Evolutionary conservation across 2,888 invertebrate genomes (phyloP).

Genomic region (Philereme transversata): DNA sequence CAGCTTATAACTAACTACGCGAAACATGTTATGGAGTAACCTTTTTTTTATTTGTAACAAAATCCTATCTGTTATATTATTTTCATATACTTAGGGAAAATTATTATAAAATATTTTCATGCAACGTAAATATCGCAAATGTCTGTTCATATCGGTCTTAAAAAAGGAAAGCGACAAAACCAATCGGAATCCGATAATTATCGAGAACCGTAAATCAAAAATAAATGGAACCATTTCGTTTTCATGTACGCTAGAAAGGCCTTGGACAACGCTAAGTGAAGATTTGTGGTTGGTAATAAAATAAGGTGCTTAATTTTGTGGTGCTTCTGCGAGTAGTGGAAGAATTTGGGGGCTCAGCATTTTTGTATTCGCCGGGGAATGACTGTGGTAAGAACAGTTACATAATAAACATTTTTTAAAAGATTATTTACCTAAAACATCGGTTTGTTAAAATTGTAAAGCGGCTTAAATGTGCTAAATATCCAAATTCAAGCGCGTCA

Average conservation of each 20-base stretch:
- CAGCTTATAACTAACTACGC: too few relatives aligned
- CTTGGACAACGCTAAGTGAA: constrained; percentile 61
- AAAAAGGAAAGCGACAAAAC: constrained; percentile 46
- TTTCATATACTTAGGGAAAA: constrained; percentile 14
- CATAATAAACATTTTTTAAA: too few relatives aligned
- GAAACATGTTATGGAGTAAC: neutral
- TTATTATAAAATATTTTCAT: constrained; percentile 19
- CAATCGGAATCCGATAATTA: constrained; percentile 58
- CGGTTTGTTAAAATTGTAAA: too few relatives aligned
- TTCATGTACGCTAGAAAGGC: constrained; percentile 56
- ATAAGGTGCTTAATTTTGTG: constrained; percentile 47
- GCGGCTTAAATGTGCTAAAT: too few relatives aligned
- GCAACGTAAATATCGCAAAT: constrained; percentile 31
- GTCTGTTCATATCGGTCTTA: constrained; percentile 34
- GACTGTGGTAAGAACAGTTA: too few relatives aligned
- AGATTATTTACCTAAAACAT: too few relatives aligned
- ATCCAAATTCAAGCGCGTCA: too few relatives aligned
- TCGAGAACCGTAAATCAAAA: constrained; percentile 64
- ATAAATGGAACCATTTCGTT: constrained; percentile 63
- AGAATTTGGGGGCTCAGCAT: neutral
- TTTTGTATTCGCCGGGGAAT: neutral
- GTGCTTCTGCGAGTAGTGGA: constrained; percentile 1
- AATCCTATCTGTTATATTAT: neutral
- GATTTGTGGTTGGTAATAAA: constrained; percentile 71
- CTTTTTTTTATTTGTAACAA: neutral